phyloP scores from a whole-genome alignment of 2,888 invertebrate species.

The Dasysyrphus albostriatus region DNA sequence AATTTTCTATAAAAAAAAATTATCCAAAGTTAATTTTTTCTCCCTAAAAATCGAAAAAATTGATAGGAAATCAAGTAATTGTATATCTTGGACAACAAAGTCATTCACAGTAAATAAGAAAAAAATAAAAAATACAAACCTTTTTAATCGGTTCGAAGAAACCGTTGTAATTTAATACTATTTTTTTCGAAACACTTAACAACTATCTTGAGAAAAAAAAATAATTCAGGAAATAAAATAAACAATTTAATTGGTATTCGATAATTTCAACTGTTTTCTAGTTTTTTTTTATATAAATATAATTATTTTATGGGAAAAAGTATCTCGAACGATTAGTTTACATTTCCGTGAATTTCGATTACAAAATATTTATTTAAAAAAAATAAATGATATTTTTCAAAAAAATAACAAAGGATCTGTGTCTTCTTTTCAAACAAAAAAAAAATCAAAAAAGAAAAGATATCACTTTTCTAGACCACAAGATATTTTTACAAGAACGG shows the following conservation, averaged over 20 bases:
- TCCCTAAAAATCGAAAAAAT: neutral
- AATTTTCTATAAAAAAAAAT: neutral
- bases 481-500: constrained; percentile 40
- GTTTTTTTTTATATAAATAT: constrained; percentile 16
- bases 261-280: constrained; percentile 44
- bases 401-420: neutral
- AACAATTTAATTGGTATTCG: constrained; percentile 47
- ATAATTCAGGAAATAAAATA: constrained; percentile 35
- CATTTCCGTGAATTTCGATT: constrained; percentile 64
- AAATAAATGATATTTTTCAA: neutral
- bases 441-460: constrained; percentile 24
- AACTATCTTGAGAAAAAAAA: constrained; percentile 50
- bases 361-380: neutral
- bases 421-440: constrained; percentile 3
- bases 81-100: neutral
- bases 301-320: constrained; percentile 31
- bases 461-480: constrained; percentile 44
- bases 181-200: constrained; percentile 61
- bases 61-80: neutral
- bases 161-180: constrained; percentile 36
- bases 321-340: constrained; percentile 68
- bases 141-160: constrained; percentile 20
- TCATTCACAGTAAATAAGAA: neutral
- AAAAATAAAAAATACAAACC: constrained; percentile 41
- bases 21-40: neutral